Evolutionary conservation across 2,113 vertebrate species (phyloP).

Genomic region (Lophotis ruficrista): DNA sequence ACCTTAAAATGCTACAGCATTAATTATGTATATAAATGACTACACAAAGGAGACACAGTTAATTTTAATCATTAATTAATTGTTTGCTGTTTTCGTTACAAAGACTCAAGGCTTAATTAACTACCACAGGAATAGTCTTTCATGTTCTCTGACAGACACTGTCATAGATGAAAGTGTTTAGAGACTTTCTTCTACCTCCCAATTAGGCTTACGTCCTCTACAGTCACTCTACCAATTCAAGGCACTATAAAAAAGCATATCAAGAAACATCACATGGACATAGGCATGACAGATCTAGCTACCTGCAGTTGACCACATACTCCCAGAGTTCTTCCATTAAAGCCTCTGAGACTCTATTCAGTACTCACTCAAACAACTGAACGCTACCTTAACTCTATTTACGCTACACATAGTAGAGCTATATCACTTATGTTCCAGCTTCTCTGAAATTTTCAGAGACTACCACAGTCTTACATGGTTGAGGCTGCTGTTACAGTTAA

Average conservation of each 20-base stretch:
- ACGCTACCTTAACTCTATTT: background rate
- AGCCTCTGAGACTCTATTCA: background rate
- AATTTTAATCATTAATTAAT: conserved; percentile 68
- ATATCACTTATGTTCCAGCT: background rate
- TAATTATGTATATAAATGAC: conserved; percentile 65
- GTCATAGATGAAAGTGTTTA: conserved; percentile 30
- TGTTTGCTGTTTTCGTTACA: conserved; percentile 52
- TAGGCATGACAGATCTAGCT: background rate
- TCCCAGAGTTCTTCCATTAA: background rate
- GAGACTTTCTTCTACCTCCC: conserved; percentile 21
- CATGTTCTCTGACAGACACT: conserved; percentile 50
- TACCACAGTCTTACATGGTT: background rate
- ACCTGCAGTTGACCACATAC: background rate
- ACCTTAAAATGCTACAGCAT: conserved; percentile 31
- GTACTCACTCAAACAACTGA: background rate
- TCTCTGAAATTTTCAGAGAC: background rate
- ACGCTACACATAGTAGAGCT: background rate
- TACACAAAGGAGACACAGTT: conserved; percentile 16
- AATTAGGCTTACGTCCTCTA: background rate
- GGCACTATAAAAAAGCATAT: background rate
- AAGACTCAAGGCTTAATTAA: conserved; percentile 62
- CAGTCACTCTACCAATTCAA: background rate
- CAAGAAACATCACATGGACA: background rate
- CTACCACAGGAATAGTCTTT: conserved; percentile 54
- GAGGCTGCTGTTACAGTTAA: background rate